Base-by-base conservation (phyloP, 2,113 vertebrate species). In the Aplodontia rufa region DNA sequence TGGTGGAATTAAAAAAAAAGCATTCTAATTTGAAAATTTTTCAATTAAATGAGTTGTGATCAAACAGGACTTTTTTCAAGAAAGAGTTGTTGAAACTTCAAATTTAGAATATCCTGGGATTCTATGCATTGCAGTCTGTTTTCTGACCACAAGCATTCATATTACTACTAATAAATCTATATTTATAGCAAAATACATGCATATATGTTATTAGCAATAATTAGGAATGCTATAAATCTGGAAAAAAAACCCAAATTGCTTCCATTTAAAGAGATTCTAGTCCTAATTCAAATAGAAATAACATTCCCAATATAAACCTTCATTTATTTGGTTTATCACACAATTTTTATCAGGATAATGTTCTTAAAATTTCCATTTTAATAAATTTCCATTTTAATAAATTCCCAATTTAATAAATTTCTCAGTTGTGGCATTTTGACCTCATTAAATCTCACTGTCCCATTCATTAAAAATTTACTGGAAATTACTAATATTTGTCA, bases 121-220 rank as follows among this genome's bases (percentile, higher is more conserved):
- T 0, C 2, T 26, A 32, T 24, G 3, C 4, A 42, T 3, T 22
- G 13, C 58, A 28, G 9, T 60, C 9, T 60, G 8, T 28, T 28
- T 60, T 60, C 58, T 60, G 58, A 10, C 9, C 24, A 28, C 28
- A 60, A 10, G 24, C 58, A 60, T 60, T 22, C 28, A 26, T 28
- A 28, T 60, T 60, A 60, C 8, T 60, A 60, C 2, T 60, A 26
- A 60, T 60, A 9, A 26, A 26, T 26, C 28, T 60, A 60, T 26
- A 60, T 19, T 9, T 22, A 10, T 60, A 60, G 19, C 58, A 60
- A 10, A 60, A 28, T 60, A 8, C 9, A 60, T 60, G 19, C 9
- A 45, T 26, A 12, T 75, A 42, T 49, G 35, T 24, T 42, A n/a
- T 76, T 53, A 45, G 7, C 17, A 37, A 68, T n/a, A n/a, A 35